phyloP scores from a whole-genome alignment of 1,140 invertebrate genomes.

The Anthonomus grandis region DNA sequence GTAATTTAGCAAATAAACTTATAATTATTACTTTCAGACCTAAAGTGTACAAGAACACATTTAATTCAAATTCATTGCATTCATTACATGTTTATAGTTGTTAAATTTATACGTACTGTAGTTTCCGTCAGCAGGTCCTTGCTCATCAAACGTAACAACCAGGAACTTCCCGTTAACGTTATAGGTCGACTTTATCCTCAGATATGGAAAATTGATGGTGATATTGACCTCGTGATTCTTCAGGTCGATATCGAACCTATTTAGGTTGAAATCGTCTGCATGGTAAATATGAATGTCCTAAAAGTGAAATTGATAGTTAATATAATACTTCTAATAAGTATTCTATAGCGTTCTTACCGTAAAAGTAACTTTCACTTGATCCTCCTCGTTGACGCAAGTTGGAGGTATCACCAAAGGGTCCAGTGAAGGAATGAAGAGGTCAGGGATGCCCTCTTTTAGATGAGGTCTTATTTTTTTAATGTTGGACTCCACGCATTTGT shows the following conservation, averaged over 20 bases:
- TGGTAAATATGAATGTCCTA: slow-evolving; percentile 19
- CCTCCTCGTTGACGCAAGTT: slow-evolving; percentile 21
- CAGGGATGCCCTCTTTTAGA: slow-evolving; percentile 15
- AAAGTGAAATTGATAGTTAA: neutral
- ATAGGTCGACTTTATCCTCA: slow-evolving; percentile 22
- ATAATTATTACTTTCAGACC: neutral
- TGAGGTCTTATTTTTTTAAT: slow-evolving; percentile 12
- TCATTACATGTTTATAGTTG: neutral
- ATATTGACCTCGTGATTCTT: slow-evolving; percentile 9
- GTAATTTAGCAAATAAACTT: neutral
- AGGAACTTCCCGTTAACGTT: slow-evolving; percentile 18
- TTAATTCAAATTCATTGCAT: neutral
- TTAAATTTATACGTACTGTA: slow-evolving; percentile 10
- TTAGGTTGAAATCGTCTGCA: slow-evolving; percentile 2
- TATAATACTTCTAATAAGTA: neutral
- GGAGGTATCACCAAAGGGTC: slow-evolving; percentile 19
- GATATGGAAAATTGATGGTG: slow-evolving; percentile 6
- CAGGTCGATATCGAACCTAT: slow-evolving; percentile 18
- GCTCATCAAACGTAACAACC: slow-evolving; percentile 20
- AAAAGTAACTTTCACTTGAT: slow-evolving; percentile 24
- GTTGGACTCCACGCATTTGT: slow-evolving; percentile 19
- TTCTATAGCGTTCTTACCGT: slow-evolving; percentile 7
- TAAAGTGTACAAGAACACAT: neutral
- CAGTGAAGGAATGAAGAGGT: slow-evolving; percentile 13
- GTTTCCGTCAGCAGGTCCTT: slow-evolving; percentile 20